Conservation (phyloP, 1,140 invertebrate species). For the Pararge aegeria region DNA sequence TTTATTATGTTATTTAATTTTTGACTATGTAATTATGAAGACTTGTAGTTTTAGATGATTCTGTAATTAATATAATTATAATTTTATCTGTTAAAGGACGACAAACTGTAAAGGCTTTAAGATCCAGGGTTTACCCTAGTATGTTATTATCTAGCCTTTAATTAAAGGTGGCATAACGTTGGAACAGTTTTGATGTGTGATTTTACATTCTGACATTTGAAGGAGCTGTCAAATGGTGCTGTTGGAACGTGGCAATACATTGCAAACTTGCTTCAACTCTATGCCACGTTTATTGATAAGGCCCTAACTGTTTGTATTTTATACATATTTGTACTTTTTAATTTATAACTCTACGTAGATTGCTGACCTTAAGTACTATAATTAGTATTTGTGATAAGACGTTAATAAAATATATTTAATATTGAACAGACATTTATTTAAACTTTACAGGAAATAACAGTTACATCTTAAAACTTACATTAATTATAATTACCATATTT, state of each 20-base stretch:
- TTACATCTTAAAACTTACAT: constrained; percentile 10
- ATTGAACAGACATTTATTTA: constrained; percentile 77
- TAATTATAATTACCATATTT: not conserved
- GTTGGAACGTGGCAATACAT: too few species aligned
- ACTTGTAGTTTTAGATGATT: not conserved
- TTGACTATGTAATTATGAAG: not conserved
- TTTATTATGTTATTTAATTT: not conserved
- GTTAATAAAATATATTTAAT: constrained; percentile 48
- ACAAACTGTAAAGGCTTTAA: too few species aligned
- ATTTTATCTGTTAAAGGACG: too few species aligned
- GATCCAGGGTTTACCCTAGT: too few species aligned
- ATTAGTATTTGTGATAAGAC: constrained; percentile 9
- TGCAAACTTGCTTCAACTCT: too few species aligned
- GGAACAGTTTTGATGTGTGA: too few species aligned
- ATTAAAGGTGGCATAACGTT: too few species aligned
- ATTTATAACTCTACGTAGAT: not conserved
- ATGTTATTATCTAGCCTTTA: too few species aligned
- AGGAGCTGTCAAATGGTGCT: too few species aligned
- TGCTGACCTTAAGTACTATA: constrained; percentile 2
- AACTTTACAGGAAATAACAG: constrained; percentile 72
- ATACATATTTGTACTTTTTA: not conserved
- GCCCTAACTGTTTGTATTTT: too few species aligned
- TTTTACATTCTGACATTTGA: too few species aligned
- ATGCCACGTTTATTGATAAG: too few species aligned
- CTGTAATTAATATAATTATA: not conserved